These are phyloP conservation scores for Dione juno DNA, from an alignment of 2,888 invertebrate species.

Conservation along the genomic window DNA sequence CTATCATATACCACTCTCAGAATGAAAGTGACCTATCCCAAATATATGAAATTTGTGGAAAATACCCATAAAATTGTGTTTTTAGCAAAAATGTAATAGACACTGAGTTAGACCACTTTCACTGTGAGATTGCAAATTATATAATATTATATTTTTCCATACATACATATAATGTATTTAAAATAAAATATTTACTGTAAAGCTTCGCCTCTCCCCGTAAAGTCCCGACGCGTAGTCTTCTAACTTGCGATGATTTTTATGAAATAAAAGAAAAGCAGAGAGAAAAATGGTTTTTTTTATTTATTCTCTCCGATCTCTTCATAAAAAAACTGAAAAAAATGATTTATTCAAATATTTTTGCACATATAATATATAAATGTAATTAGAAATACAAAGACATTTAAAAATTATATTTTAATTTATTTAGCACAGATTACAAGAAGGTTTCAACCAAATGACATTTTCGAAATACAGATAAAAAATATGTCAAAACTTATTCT, in stretches of 20 bases:
- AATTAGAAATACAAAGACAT: neutral
- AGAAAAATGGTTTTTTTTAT: conserved; percentile 32
- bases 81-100: no score
- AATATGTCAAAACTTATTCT: neutral
- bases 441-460: neutral
- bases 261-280: conserved; percentile 47
- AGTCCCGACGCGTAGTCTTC: conserved; percentile 55
- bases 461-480: neutral
- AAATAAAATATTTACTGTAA: conserved; percentile 19
- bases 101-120: neutral
- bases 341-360: no score
- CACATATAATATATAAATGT: no score
- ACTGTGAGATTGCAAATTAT: neutral
- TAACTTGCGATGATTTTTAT: conserved; percentile 54
- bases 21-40: neutral
- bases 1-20: neutral
- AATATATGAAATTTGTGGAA: neutral
- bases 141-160: conserved; percentile 11
- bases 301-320: neutral
- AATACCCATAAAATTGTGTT: neutral
- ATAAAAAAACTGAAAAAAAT: no score
- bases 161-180: conserved; percentile 10
- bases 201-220: conserved; percentile 53
- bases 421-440: conserved; percentile 3
- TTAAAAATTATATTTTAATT: neutral